Percentiles rank a stretch among this genome's conserved stretches.
Conservation (phyloP, 2,113 vertebrate genomes). For the Erythrocercus mccallii region DNA sequence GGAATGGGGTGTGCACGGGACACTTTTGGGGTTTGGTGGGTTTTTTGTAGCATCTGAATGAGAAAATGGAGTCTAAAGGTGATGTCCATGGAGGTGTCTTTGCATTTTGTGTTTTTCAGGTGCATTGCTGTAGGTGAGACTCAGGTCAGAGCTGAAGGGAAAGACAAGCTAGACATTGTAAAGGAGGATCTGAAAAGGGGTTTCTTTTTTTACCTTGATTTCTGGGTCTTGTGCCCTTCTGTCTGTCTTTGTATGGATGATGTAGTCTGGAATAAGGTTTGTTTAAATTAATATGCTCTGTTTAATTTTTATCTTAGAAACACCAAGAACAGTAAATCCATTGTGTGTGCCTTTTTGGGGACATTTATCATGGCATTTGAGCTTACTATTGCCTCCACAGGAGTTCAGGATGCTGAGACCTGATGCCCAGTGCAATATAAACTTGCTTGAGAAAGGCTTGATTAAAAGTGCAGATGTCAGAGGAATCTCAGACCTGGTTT, state of each 20-base stretch:
- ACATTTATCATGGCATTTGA: neutral
- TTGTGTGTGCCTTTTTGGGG: neutral
- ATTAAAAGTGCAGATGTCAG: neutral
- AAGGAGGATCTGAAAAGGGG: neutral
- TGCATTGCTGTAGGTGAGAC: neutral
- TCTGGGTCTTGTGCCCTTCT: neutral
- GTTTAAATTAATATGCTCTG: conserved; percentile 6
- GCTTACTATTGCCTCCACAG: fast-evolving
- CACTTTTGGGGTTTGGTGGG: neutral
- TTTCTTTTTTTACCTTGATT: neutral
- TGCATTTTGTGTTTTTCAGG: neutral
- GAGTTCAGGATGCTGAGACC: neutral
- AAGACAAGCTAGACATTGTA: neutral
- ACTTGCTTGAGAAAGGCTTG: neutral
- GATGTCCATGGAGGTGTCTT: neutral
- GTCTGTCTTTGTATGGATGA: neutral
- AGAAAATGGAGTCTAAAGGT: neutral
- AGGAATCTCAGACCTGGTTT: neutral
- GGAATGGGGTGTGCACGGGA: neutral
- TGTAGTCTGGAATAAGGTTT: neutral
- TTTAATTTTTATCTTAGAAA: conserved; percentile 15
- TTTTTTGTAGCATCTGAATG: neutral
- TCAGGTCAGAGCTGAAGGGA: neutral
- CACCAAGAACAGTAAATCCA: neutral
- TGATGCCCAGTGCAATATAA: neutral